phyloP scores from a whole-genome alignment of 2,113 vertebrate species.

The Hippocampus abdominalis region DNA sequence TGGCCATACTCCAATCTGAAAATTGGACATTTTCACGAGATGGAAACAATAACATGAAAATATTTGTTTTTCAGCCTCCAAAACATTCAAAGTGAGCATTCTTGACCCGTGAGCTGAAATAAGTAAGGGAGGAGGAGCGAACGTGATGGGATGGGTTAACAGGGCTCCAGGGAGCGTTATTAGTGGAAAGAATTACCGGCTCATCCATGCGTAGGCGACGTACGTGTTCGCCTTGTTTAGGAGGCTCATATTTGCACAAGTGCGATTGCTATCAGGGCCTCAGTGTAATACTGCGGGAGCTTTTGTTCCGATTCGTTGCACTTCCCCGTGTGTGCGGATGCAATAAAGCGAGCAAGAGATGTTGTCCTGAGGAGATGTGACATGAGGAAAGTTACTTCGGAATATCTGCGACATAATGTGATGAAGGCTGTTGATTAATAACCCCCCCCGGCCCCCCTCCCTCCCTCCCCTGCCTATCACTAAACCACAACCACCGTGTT shows the following conservation, averaged over 20 bases:
- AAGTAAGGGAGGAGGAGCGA: slow-evolving; percentile 4
- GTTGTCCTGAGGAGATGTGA: slow-evolving; percentile 47
- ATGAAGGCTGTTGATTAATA: slow-evolving; percentile 71
- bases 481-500: slow-evolving; percentile 37
- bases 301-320: slow-evolving; percentile 63
- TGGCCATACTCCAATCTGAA: no score
- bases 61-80: slow-evolving; percentile 10
- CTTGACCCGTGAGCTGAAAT: neutral
- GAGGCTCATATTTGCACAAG: slow-evolving; percentile 55
- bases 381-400: slow-evolving; percentile 46
- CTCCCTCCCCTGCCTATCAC: neutral
- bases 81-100: slow-evolving; percentile 28
- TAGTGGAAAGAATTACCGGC: slow-evolving; percentile 58
- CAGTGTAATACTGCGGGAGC: slow-evolving; percentile 53
- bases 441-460: slow-evolving; percentile 13
- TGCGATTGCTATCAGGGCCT: slow-evolving; percentile 53
- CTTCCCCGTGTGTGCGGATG: slow-evolving; percentile 46
- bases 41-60: neutral
- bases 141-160: slow-evolving; percentile 23
- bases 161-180: slow-evolving; percentile 49
- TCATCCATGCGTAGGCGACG: slow-evolving; percentile 60
- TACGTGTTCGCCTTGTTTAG: slow-evolving; percentile 68
- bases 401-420: slow-evolving; percentile 49
- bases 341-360: slow-evolving; percentile 57
- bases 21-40: no score